A percentile compares a stretch with the other conserved stretches of the same genome.
These are phyloP conservation scores for Drosophila nr. fundita DNA, from an alignment of 2,888 invertebrate genomes.

Conservation along the genomic window DNA sequence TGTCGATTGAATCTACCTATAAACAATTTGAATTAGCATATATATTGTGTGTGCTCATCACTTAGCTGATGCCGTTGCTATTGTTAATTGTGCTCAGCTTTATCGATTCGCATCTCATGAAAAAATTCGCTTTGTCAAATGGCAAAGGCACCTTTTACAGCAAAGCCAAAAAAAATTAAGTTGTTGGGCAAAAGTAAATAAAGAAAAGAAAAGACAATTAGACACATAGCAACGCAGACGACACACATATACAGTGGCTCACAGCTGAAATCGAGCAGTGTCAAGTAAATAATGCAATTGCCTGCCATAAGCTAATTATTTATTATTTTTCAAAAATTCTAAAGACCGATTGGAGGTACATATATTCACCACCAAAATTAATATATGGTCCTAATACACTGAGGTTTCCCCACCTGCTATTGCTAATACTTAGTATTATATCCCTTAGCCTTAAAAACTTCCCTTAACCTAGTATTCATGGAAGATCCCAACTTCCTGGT, in stretches of 20 bases:
- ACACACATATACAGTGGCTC: not conserved
- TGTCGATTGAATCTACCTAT: constrained; percentile 34
- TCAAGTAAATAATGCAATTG: too few species aligned
- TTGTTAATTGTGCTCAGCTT: constrained; percentile 43
- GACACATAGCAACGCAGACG: constrained; percentile 20
- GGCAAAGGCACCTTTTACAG: constrained; percentile 41
- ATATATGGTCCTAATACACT: too few species aligned
- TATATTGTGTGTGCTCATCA: not conserved
- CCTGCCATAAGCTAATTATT: too few species aligned
- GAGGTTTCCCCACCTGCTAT: too few species aligned
- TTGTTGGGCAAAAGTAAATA: constrained; percentile 61
- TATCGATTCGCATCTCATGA: constrained; percentile 56
- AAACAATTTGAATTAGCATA: constrained; percentile 76
- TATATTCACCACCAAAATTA: too few species aligned
- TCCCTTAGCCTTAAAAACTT: too few species aligned
- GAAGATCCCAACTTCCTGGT: too few species aligned
- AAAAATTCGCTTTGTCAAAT: constrained; percentile 57
- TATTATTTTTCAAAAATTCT: too few species aligned
- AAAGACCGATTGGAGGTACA: too few species aligned
- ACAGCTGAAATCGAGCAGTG: too few species aligned
- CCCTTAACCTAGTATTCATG: too few species aligned
- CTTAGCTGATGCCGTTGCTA: constrained; percentile 17
- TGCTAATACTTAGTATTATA: too few species aligned
- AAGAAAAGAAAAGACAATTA: constrained; percentile 43
- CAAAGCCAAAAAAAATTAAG: constrained; percentile 64